Conservation (phyloP, 2,888 invertebrate species). For the Agrochola circellaris region DNA sequence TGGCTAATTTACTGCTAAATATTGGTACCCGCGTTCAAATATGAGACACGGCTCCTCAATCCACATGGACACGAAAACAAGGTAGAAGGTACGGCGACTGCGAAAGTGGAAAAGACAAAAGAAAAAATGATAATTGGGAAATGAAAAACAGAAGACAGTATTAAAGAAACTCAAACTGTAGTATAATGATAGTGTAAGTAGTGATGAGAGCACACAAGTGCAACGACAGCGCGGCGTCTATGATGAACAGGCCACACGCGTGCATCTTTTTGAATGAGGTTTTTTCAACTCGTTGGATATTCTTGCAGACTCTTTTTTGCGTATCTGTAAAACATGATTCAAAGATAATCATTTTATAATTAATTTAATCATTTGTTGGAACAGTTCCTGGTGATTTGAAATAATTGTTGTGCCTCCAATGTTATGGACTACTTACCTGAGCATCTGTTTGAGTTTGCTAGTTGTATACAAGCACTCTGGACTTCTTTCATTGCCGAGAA, state of each 20-base stretch:
- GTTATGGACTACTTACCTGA: conserved; percentile 9
- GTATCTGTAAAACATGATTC: no score
- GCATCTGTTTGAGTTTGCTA: not conserved
- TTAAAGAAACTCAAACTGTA: not conserved
- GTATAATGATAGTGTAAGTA: not conserved
- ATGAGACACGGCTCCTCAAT: no score
- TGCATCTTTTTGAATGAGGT: not conserved
- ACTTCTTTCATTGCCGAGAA: conserved; percentile 12
- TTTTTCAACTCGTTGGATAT: not conserved
- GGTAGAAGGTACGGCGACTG: not conserved
- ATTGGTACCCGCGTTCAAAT: no score
- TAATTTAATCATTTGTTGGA: no score
- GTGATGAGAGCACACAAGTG: not conserved
- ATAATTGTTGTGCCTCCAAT: not conserved
- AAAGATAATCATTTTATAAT: no score
- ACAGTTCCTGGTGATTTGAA: no score
- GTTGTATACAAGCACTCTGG: not conserved
- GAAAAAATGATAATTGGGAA: not conserved
- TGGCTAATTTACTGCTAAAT: no score
- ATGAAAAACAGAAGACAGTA: not conserved
- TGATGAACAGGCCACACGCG: not conserved
- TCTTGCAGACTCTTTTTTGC: not conserved
- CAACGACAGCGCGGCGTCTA: not conserved
- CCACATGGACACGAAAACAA: no score
- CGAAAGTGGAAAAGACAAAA: not conserved